Evolutionary conservation across 2,113 vertebrate species (phyloP).

Genomic region (Psephotus haematonotus): DNA sequence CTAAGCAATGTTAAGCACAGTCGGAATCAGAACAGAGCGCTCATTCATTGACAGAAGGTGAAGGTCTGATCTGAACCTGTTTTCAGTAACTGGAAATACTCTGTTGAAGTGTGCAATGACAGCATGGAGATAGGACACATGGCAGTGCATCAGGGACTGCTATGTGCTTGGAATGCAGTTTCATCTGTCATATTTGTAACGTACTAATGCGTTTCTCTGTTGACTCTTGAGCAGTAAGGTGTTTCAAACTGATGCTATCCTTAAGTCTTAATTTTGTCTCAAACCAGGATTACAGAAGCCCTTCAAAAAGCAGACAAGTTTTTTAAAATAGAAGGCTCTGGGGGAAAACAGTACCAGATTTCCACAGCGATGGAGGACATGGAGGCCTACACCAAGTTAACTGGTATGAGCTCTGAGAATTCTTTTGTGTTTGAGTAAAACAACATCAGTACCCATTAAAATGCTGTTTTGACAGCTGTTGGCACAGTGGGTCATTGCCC

Average conservation of each 20-base stretch:
- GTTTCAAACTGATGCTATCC: not conserved
- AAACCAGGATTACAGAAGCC: constrained; percentile 90
- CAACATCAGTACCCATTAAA: not conserved
- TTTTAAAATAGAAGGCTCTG: constrained; percentile 78
- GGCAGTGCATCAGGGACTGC: not conserved
- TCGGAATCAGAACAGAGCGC: not conserved
- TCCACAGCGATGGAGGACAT: constrained; percentile 92
- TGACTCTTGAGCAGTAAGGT: not conserved
- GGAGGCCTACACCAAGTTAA: constrained; percentile 92
- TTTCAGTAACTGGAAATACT: not conserved
- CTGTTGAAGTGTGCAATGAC: not conserved
- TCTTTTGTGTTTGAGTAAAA: not conserved
- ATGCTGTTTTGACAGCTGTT: not conserved
- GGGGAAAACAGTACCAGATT: constrained; percentile 75
- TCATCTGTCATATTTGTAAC: not conserved
- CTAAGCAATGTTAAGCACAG: not conserved
- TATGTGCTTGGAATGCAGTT: not conserved
- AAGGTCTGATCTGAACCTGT: not conserved
- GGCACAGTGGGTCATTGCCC: not conserved
- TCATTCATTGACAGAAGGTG: not conserved
- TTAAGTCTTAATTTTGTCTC: not conserved
- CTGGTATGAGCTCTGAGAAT: constrained; percentile 75
- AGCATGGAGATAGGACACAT: accelerated
- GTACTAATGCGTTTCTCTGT: not conserved
- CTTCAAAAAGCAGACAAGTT: constrained; percentile 86